Evolutionary conservation across 2,888 invertebrate species (phyloP), one percentile per base, ranked within the genome.

Genomic region (Silvanus unidentatus): DNA sequence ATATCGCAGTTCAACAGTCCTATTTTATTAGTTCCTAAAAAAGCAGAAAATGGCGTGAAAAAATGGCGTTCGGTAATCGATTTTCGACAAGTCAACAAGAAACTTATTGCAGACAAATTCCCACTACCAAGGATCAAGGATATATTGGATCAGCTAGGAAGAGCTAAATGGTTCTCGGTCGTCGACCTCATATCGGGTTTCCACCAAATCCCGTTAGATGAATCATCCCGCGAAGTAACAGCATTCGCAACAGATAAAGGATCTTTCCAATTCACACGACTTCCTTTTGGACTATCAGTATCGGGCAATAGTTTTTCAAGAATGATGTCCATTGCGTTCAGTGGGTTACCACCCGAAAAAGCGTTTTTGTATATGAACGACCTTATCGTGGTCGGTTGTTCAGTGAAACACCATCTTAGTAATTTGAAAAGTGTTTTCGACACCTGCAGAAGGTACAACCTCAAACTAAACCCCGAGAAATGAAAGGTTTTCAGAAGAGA

Each of bases 291-390:
- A 2, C 40, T 58, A 13, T 51, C 45, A 11, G 47, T 55, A 1
- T 50, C 52, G 27, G 54, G 54, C 6, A 52, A 50, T 32, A 52
- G 55, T 34, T 59, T 61, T 36, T 46, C 46, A 37, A 15, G 58
- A 38, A 57, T 60, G 55, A 59, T 62, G 60, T 36, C 49, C 2
- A 34, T 53, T 1, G 55, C 59, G 10, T 57, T 61, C 45, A 45
- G 57, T 8, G 54, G 54, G 2, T 5, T 51, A 13, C 34, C 40
- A 6, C 54, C 51, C 1, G 47, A 43, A 45, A n/a, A 49, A 48
- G 44, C 45, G 34, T 56, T 59, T 43, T 42, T 59, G 22, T 57
- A 57, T 40, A 53, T 60, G 39, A 58, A 59, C 42, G 55, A 59
- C 38, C 40, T 59, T 10, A 55, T 58, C 16, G 54, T 54, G 5